phyloP scores from a whole-genome alignment of 2,888 invertebrate species.

The Idaea aversata region DNA sequence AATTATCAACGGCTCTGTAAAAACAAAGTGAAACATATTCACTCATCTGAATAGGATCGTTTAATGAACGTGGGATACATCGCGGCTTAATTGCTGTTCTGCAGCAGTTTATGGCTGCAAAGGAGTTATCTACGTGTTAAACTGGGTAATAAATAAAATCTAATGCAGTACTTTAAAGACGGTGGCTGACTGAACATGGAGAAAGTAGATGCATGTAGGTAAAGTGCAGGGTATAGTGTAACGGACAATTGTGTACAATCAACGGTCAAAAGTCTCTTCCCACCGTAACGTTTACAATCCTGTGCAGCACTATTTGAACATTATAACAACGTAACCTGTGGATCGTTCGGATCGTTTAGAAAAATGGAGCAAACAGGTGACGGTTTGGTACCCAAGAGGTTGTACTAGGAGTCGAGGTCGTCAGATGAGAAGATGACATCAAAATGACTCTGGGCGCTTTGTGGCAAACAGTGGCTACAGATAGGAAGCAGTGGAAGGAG shows the following conservation, averaged over 20 bases:
- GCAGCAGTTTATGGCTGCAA: slow-evolving; percentile 16
- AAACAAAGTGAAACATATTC: slow-evolving; percentile 26
- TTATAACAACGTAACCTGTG: no score
- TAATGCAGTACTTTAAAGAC: slow-evolving; percentile 30
- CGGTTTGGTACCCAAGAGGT: no score
- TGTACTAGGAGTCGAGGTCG: no score
- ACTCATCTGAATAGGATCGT: slow-evolving; percentile 34
- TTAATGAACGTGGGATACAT: slow-evolving; percentile 33
- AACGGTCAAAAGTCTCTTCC: no score
- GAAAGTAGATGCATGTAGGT: slow-evolving; percentile 49
- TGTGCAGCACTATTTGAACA: no score
- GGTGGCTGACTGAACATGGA: slow-evolving; percentile 40
- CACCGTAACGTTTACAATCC: no score
- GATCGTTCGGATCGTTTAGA: no score
- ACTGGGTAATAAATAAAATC: slow-evolving; percentile 36
- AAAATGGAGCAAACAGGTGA: no score
- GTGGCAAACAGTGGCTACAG: no score
- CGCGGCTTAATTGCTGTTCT: slow-evolving; percentile 20
- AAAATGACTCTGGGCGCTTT: no score
- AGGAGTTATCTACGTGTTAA: slow-evolving; percentile 20
- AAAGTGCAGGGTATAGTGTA: slow-evolving; percentile 43
- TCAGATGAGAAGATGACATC: no score
- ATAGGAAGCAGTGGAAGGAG: no score
- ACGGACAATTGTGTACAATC: slow-evolving; percentile 53
- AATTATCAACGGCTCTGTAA: slow-evolving; percentile 32